These are phyloP conservation scores for Rhingia rostrata DNA, from an alignment of 2,888 invertebrate species.

Conservation along the genomic window DNA sequence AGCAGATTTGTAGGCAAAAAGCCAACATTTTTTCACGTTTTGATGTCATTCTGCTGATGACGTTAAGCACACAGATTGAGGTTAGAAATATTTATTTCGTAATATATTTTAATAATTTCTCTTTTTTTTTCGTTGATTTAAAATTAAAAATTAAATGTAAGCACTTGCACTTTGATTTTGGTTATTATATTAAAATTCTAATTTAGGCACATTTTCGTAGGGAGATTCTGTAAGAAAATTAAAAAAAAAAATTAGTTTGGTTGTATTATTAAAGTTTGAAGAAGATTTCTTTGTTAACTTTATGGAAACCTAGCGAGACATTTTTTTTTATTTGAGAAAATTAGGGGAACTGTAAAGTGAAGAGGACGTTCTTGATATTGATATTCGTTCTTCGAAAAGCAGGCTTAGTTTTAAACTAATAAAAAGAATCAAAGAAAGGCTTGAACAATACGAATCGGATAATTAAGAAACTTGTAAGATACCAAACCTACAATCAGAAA, in stretches of 20 bases:
- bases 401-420: too few relatives aligned
- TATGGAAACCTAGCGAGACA: not conserved
- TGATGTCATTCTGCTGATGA: constrained; percentile 49
- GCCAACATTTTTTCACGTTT: constrained; percentile 50
- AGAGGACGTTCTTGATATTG: too few relatives aligned
- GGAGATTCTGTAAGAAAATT: constrained; percentile 41
- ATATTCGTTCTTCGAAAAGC: too few relatives aligned
- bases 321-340: not conserved
- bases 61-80: constrained; percentile 25
- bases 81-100: constrained; percentile 36
- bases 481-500: too few relatives aligned
- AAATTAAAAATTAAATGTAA: constrained; percentile 19
- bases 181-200: constrained; percentile 6
- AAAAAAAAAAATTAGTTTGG: not conserved
- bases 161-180: constrained; percentile 19
- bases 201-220: constrained; percentile 31
- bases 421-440: too few relatives aligned
- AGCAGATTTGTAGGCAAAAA: constrained; percentile 42
- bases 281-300: constrained; percentile 1
- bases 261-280: not conserved
- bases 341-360: too few relatives aligned
- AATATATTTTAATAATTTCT: not conserved
- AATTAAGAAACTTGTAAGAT: too few relatives aligned
- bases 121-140: not conserved
- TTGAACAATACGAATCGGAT: too few relatives aligned